A percentile compares a stretch with the other conserved stretches of the same genome.
phyloP scores from a whole-genome alignment of 2,113 vertebrate genomes.

The Phyllostomus hastatus region DNA sequence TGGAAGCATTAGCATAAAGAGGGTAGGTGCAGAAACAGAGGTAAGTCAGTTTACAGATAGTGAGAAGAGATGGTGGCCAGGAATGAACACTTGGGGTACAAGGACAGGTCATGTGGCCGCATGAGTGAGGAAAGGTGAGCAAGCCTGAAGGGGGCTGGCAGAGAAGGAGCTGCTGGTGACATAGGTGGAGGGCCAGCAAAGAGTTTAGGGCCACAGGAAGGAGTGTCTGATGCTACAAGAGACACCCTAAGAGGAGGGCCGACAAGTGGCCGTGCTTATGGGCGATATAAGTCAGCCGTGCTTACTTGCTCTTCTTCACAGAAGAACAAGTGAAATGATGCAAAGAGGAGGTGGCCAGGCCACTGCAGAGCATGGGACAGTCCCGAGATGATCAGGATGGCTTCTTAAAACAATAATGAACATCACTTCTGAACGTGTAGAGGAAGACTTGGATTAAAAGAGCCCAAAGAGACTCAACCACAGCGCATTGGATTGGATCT shows the following conservation, averaged over 20 bases:
- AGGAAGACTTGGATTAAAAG: not conserved
- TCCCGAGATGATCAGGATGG: not conserved
- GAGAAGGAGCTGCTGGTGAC: not conserved
- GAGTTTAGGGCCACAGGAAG: not conserved
- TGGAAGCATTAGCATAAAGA: not conserved
- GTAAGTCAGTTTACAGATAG: not conserved
- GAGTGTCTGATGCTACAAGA: not conserved
- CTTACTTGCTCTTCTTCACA: not conserved
- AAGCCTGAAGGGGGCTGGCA: not conserved
- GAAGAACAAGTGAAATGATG: not conserved
- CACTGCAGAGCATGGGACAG: not conserved
- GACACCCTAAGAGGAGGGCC: not conserved
- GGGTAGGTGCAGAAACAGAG: not conserved
- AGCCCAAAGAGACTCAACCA: not conserved
- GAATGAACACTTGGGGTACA: not conserved
- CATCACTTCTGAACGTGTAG: not conserved
- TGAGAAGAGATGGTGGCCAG: not conserved
- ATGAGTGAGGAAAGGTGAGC: not conserved
- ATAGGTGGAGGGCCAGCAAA: not conserved
- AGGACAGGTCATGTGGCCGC: not conserved
- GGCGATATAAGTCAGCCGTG: too few relatives aligned
- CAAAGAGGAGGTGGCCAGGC: not conserved
- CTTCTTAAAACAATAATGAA: not conserved
- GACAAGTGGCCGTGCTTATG: not conserved
- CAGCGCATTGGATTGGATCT: not conserved